These are phyloP conservation scores for Lycopodina hypogea DNA, from an alignment of 37 sponge, comb jelly and placozoan genomes.

Conservation along the genomic window DNA sequence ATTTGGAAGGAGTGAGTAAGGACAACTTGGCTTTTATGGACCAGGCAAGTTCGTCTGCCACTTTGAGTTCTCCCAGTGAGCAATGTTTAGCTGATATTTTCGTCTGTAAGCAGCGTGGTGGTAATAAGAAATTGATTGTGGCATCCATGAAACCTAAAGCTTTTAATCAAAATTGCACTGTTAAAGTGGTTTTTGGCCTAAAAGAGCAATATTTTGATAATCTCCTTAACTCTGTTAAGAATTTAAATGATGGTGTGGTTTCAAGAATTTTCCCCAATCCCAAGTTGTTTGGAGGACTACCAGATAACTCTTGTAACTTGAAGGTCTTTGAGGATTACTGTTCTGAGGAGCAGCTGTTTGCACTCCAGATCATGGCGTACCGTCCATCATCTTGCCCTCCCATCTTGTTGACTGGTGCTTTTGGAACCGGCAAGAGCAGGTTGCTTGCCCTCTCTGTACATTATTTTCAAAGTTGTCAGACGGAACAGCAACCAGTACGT, in stretches of 20 bases:
- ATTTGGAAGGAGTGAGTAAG: background rate
- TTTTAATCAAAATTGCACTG: background rate
- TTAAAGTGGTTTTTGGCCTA: conserved; percentile 29
- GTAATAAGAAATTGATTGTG: background rate
- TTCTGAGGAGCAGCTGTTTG: conserved; percentile 16
- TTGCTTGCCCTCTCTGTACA: conserved; percentile 45
- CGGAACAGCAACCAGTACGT: background rate
- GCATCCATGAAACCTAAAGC: background rate
- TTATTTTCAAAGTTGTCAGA: background rate
- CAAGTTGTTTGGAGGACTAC: background rate
- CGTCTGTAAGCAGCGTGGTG: background rate
- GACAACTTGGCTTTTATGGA: background rate
- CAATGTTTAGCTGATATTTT: background rate
- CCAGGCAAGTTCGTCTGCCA: background rate
- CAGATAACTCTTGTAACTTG: background rate
- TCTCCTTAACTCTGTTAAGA: conserved; percentile 6
- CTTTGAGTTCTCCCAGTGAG: background rate
- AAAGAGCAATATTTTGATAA: conserved; percentile 45
- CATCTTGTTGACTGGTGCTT: conserved; percentile 46
- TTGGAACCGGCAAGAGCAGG: conserved; percentile 63
- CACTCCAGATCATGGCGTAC: conserved; percentile 1
- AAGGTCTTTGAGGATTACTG: background rate
- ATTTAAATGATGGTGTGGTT: background rate
- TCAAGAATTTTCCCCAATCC: conserved; percentile 12
- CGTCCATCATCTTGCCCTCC: conserved; percentile 36